Evolutionary conservation across 2,113 vertebrate genomes (phyloP).

Genomic region (Seriola dumerili): DNA sequence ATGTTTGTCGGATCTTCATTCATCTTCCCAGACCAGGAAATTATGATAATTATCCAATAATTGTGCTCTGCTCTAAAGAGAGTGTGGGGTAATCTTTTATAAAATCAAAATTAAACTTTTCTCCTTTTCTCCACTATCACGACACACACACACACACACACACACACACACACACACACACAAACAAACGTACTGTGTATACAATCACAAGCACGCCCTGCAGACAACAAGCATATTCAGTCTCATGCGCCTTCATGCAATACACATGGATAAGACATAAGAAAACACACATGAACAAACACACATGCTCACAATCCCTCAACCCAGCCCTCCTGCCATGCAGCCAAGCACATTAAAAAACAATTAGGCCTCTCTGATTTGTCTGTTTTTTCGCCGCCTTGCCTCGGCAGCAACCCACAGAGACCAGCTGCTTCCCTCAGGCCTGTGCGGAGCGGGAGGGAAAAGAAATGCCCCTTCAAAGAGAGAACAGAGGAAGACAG

Average conservation of each 20-base stretch:
- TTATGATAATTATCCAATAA: constrained; percentile 41
- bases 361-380: constrained; percentile 74
- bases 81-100: constrained; percentile 8
- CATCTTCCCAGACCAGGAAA: constrained; percentile 23
- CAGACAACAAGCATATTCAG: neutral
- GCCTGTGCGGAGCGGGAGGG: constrained; percentile 35
- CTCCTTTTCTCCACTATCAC: neutral
- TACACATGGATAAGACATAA: constrained; percentile 6
- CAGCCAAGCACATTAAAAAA: constrained; percentile 76
- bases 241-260: neutral
- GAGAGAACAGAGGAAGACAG: neutral
- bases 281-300: constrained; percentile 29
- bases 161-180: constrained; percentile 10
- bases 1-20: constrained; percentile 32
- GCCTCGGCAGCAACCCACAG: constrained; percentile 49
- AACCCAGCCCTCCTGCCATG: constrained; percentile 4
- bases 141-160: neutral
- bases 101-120: constrained; percentile 14
- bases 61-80: constrained; percentile 1
- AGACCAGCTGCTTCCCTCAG: constrained; percentile 66
- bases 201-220: neutral
- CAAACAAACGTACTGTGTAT: neutral
- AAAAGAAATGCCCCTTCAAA: constrained; percentile 15
- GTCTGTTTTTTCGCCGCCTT: constrained; percentile 59
- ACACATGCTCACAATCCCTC: constrained; percentile 1